Base-by-base conservation (phyloP, 2,888 invertebrate species). In the Drosophila siamana region DNA sequence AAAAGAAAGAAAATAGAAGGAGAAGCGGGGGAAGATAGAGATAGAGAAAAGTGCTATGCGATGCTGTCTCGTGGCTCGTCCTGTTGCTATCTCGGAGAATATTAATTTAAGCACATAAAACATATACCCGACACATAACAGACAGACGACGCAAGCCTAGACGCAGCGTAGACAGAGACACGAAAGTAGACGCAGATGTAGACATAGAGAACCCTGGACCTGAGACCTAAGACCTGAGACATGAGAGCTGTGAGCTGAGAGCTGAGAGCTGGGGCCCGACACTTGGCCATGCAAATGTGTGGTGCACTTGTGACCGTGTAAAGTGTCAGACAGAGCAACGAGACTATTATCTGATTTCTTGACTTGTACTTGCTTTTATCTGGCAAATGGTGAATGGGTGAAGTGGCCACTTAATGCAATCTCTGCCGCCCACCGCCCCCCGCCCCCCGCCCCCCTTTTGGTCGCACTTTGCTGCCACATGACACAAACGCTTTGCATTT, bases 101-200 rank as follows among this genome's bases (percentile, higher is more conserved):
- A 87, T 85, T 85, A 88, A 88, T 88, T 85, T 86, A 83, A 86
- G 80, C 69, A 80, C 82, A 84, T 86, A 87, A 85, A 87, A 82
- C 80, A 83, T 78, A 80, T 62, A 59, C 40, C 48, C 60, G 22
- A 43, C 54, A 65, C 69, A 69, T 55, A 55, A 52, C 70, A 51
- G 41, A 26, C 67, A 60, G 33, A 62, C 55, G 7, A 11, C 19
- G 19, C 19, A 28, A 22, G 16, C 24, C 15, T 28, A 48, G 30
- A 30, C 30, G 5, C 11, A n/a, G n/a, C 38, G 13, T 6, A 52
- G 28, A 22, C 40, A 4, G 22, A 60, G 43, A 50, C 52, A 19
- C 24, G 48, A 38, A 19, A 4, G n/a, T 33, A 52, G 33, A 62
- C 57, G n/a, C n/a, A n/a, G n/a, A n/a, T n/a, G 5, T 22, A 15